A percentile compares a stretch with the other conserved stretches of the same genome.
phyloP scores from a whole-genome alignment of 2,797 vertebrate genomes.

The Orientallactaga sibirica region DNA sequence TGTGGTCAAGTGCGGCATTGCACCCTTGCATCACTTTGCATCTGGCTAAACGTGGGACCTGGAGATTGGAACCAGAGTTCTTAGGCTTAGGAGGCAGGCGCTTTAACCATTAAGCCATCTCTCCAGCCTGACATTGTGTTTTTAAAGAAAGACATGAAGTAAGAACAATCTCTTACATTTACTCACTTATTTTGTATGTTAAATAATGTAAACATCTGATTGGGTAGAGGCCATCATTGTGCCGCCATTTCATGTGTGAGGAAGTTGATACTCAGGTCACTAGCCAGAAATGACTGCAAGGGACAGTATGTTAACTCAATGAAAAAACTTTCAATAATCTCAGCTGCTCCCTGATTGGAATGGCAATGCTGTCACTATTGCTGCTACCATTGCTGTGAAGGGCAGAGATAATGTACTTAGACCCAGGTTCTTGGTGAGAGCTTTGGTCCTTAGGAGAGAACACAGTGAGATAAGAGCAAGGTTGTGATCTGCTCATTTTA shows the following conservation, averaged over 20 bases:
- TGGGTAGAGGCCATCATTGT: not conserved
- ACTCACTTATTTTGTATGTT: constrained; percentile 5
- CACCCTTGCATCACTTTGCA: too few relatives aligned
- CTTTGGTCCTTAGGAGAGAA: not conserved
- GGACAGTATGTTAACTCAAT: constrained; percentile 42
- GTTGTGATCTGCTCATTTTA: not conserved
- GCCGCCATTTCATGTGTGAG: constrained; percentile 22
- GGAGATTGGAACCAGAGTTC: too few relatives aligned
- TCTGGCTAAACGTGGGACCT: too few relatives aligned
- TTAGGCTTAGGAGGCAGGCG: too few relatives aligned
- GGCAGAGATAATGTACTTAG: not conserved
- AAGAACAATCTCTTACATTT: constrained; percentile 25
- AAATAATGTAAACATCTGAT: not conserved
- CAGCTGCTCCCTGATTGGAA: not conserved
- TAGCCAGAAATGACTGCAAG: not conserved
- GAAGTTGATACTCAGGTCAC: constrained; percentile 20
- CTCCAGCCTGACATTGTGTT: not conserved
- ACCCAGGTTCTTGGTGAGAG: not conserved
- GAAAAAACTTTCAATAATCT: not conserved
- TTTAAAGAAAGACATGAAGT: constrained; percentile 37
- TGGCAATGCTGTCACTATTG: not conserved
- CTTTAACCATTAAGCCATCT: too few relatives aligned
- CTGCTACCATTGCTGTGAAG: not conserved
- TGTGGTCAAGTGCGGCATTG: too few relatives aligned
- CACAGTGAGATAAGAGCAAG: not conserved